Base-by-base conservation (phyloP, 2,113 vertebrate species). In the Nibea coibor region DNA sequence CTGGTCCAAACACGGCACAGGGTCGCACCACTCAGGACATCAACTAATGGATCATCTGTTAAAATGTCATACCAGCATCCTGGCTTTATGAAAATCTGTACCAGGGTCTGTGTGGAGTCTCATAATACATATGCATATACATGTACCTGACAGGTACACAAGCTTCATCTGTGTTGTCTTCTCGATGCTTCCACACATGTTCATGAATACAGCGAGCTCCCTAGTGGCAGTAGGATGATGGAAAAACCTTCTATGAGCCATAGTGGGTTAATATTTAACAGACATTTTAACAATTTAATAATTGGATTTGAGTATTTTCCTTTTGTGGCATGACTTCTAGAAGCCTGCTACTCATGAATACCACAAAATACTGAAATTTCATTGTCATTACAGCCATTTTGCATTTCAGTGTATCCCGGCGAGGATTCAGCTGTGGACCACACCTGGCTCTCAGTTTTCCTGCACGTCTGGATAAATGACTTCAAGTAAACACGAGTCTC, bases 361-460 rank as follows among this genome's bases (percentile, higher is more conserved):
- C 57, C 53, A 78, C 17, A 72, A 74, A 80, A n/a, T 24, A 50
- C 5, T 77, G 6, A 56, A 63, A 75, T 74, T 62, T 61, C 1
- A 70, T 80, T 61, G 64, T 75, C 45, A 1, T 75, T 53, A 71
- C 28, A 31, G 64, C 43, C 47, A 75, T 78, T 84, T 50, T 77
- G 79, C 58, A 77, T 82, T 82, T 69, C 61, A 80, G 53, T 24
- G 22, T 57, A 61, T 74, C 71, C 87, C 66, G 0, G 15, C 1
- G 75, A 88, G 83, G 43, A 71, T 81, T 85, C 82, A 85, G 86
- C 76, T 87, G 79, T 17, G 10, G 80, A 84, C 81, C 72, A 85
- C 84, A 88, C 82, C 77, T 85, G 80, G 63, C 65, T 70, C 74
- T 72, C 51, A 26, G 63, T 81, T 87, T 73, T 73, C 50, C 57